These are phyloP conservation scores for Dicyrtoma fusca DNA, from an alignment of 2,888 invertebrate species.

Conservation along the genomic window DNA sequence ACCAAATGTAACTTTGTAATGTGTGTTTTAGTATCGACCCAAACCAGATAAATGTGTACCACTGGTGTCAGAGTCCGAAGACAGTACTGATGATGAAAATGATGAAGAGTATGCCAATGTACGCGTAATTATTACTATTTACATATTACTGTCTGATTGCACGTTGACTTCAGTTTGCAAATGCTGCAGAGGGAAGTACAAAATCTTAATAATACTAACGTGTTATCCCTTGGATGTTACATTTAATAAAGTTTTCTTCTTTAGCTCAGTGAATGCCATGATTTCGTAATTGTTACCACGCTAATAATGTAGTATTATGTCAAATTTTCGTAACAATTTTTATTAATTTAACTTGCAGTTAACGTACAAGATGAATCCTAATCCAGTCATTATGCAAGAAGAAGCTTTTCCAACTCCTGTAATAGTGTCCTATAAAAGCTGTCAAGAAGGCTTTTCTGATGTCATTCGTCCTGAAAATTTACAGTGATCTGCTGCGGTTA, in stretches of 20 bases:
- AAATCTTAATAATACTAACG: too few species aligned
- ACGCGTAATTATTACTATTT: too few species aligned
- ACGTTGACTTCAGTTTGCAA: too few species aligned
- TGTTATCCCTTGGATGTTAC: too few species aligned
- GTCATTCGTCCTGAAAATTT: slow-evolving; percentile 10
- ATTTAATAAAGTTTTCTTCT: too few species aligned
- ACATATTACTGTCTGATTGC: too few species aligned
- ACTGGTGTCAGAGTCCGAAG: slow-evolving; percentile 25
- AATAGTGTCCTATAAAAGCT: slow-evolving; percentile 27
- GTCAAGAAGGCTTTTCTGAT: slow-evolving; percentile 22
- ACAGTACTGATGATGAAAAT: slow-evolving; percentile 29
- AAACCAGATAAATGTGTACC: slow-evolving; percentile 5
- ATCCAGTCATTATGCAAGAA: slow-evolving; percentile 7
- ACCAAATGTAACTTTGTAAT: not conserved
- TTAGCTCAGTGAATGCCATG: too few species aligned
- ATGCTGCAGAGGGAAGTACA: too few species aligned
- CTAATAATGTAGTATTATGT: too few species aligned
- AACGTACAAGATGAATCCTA: slow-evolving; percentile 5
- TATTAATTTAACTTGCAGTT: not conserved
- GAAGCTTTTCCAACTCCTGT: slow-evolving; percentile 16
- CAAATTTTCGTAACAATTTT: not conserved
- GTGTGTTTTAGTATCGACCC: slow-evolving; percentile 20
- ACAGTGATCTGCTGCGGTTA: not conserved
- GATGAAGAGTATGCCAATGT: slow-evolving; percentile 22
- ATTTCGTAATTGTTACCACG: too few species aligned